Percentiles rank a stretch among this genome's conserved stretches.
phyloP scores from a whole-genome alignment of 1,140 invertebrate genomes.

The Drosophila busckii region DNA sequence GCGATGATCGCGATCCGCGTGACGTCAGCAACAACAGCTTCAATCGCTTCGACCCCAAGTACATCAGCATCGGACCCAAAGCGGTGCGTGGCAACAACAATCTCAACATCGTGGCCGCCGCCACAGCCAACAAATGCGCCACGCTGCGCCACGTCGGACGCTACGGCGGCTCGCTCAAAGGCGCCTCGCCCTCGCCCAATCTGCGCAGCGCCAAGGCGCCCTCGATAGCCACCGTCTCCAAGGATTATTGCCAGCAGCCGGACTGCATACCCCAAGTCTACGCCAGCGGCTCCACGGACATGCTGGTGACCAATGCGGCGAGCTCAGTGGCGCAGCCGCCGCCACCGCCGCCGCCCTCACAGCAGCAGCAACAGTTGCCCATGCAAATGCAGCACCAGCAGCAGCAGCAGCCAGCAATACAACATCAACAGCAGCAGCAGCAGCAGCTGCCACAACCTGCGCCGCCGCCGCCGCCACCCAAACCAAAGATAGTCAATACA shows the following conservation, averaged over 20 bases:
- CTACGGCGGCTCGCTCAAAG: slow-evolving; percentile 80
- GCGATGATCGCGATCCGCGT: slow-evolving; percentile 74
- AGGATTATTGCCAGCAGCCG: slow-evolving; percentile 76
- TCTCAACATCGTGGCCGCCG: slow-evolving; percentile 59
- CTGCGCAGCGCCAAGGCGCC: slow-evolving; percentile 74
- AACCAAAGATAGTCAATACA: slow-evolving; percentile 75
- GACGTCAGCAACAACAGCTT: slow-evolving; percentile 79
- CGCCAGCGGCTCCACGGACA: slow-evolving; percentile 39
- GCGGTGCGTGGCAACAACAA: slow-evolving; percentile 79
- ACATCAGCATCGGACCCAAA: slow-evolving; percentile 82
- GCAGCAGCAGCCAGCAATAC: slow-evolving; percentile 32
- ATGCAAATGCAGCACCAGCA: slow-evolving; percentile 30
- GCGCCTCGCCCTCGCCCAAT: slow-evolving; percentile 65
- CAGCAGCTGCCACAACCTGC: slow-evolving; percentile 47
- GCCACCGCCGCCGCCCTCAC: slow-evolving; percentile 5
- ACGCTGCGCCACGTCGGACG: slow-evolving; percentile 76
- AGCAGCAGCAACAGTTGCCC: slow-evolving; percentile 26
- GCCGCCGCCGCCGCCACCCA: slow-evolving; percentile 61
- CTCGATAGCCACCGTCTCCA: slow-evolving; percentile 76
- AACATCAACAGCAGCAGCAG: slow-evolving; percentile 18
- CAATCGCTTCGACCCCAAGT: slow-evolving; percentile 83
- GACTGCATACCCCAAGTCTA: slow-evolving; percentile 71
- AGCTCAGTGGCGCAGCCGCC: slow-evolving; percentile 3
- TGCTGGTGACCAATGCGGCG: slow-evolving; percentile 31
- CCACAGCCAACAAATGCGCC: slow-evolving; percentile 70